Evolutionary conservation across 2,797 vertebrate species (phyloP).

Genomic region (Acanthurus tractus): DNA sequence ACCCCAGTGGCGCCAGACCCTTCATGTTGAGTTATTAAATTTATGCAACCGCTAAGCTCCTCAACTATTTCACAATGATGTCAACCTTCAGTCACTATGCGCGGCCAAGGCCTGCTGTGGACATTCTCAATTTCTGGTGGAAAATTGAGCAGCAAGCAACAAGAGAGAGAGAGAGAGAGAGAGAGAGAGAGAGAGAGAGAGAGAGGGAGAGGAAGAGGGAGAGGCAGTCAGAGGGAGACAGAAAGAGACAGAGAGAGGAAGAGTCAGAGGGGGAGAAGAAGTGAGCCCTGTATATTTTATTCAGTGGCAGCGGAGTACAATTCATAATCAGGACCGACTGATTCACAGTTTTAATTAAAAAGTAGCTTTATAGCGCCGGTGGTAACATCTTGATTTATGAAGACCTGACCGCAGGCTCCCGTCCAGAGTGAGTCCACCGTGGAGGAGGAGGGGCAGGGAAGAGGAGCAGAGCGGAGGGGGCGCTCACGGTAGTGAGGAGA

Average conservation of each 20-base stretch:
- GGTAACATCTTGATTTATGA: slow-evolving; percentile 84
- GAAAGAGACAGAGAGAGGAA: slow-evolving; percentile 39
- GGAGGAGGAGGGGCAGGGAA: slow-evolving; percentile 5
- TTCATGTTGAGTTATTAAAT: slow-evolving; percentile 74
- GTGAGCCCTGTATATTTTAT: slow-evolving; percentile 78
- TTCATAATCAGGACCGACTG: slow-evolving; percentile 83
- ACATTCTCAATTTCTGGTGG: slow-evolving; percentile 58
- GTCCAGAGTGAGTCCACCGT: slow-evolving; percentile 64
- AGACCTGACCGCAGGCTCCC: slow-evolving; percentile 58
- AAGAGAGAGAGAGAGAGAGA: slow-evolving; percentile 8
- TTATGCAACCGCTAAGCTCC: slow-evolving; percentile 77
- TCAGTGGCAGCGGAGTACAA: slow-evolving; percentile 77
- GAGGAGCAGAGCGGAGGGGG: slow-evolving; percentile 18
- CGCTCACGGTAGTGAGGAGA: slow-evolving; percentile 33
- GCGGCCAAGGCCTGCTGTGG: slow-evolving; percentile 32
- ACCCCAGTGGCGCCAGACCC: slow-evolving; percentile 63
- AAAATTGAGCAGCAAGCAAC: slow-evolving; percentile 53
- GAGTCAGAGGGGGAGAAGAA: slow-evolving; percentile 39
- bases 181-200: slow-evolving; percentile 12
- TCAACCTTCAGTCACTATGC: slow-evolving; percentile 44
- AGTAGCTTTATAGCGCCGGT: slow-evolving; percentile 72
- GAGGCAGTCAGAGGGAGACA: slow-evolving; percentile 27
- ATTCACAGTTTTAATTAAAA: slow-evolving; percentile 88
- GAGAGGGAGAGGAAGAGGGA: slow-evolving; percentile 13
- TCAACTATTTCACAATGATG: slow-evolving; percentile 61